These are phyloP conservation scores for Halichoeres trimaculatus DNA, from an alignment of 2,113 vertebrate genomes.

Conservation along the genomic window DNA sequence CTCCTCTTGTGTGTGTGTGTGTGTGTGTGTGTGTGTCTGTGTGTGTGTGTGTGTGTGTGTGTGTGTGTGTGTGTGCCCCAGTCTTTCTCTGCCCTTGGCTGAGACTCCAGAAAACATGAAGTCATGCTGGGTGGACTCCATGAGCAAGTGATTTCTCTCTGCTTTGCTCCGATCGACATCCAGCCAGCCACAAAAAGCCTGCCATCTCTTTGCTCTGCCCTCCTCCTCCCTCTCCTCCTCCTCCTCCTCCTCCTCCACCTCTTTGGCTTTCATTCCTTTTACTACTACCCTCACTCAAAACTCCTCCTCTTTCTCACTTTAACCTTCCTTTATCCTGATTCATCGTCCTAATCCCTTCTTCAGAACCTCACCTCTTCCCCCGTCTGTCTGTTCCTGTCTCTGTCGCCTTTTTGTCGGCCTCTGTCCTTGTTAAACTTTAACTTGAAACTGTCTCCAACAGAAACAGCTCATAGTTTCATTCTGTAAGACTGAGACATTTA, in stretches of 20 bases:
- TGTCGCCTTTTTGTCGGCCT: neutral
- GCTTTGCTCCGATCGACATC: slow-evolving; percentile 55
- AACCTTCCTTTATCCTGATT: slow-evolving; percentile 3
- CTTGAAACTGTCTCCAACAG: neutral
- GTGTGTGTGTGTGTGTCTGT: neutral
- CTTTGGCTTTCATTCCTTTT: neutral
- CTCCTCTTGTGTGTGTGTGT: slow-evolving; percentile 4
- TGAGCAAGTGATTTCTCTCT: slow-evolving; percentile 59
- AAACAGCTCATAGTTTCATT: neutral
- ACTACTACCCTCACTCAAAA: neutral
- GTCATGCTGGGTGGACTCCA: slow-evolving; percentile 51
- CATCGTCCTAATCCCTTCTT: neutral
- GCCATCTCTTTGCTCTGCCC: slow-evolving; percentile 6
- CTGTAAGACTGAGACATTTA: no score
- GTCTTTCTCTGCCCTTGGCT: slow-evolving; percentile 60
- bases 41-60: neutral
- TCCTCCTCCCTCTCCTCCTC: neutral
- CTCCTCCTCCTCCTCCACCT: neutral
- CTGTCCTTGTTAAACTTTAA: neutral
- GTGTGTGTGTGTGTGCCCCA: slow-evolving; percentile 15
- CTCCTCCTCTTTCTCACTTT: neutral
- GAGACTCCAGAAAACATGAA: slow-evolving; percentile 58
- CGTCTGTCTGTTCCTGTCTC: neutral
- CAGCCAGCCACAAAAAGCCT: slow-evolving; percentile 47
- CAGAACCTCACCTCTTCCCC: neutral